Evolutionary conservation across 2,888 invertebrate species (phyloP).

Genomic region (Clepsis dumicolana): DNA sequence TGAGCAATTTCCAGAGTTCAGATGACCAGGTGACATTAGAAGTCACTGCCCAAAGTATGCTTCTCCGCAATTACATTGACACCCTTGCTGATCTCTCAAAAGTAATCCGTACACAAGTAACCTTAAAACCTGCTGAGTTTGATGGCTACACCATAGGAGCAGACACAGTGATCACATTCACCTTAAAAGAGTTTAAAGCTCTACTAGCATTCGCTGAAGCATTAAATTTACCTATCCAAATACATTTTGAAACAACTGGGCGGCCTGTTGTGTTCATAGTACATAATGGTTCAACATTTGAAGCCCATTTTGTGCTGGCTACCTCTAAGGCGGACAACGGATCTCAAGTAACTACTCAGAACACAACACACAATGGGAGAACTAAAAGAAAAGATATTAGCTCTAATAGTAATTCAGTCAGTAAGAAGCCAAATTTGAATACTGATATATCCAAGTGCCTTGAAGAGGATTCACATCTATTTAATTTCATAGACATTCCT

Average conservation of each 20-base stretch:
- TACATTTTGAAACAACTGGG: slow-evolving; percentile 92
- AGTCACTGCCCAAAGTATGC: slow-evolving; percentile 87
- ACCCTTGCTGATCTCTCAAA: slow-evolving; percentile 88
- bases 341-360: slow-evolving; percentile 70
- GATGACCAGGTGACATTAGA: slow-evolving; percentile 94
- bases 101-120: slow-evolving; percentile 92
- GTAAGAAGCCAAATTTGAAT: slow-evolving; percentile 75
- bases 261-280: slow-evolving; percentile 91
- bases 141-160: slow-evolving; percentile 87
- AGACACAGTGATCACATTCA: slow-evolving; percentile 92
- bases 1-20: slow-evolving; percentile 91
- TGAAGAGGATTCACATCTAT: slow-evolving; percentile 81
- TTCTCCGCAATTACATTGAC: slow-evolving; percentile 92
- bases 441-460: slow-evolving; percentile 71
- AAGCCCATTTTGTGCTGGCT: slow-evolving; percentile 93
- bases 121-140: slow-evolving; percentile 91
- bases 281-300: slow-evolving; percentile 90
- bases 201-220: slow-evolving; percentile 92
- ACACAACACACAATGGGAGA: slow-evolving; percentile 67
- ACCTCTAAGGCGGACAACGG: slow-evolving; percentile 88
- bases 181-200: slow-evolving; percentile 93
- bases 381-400: slow-evolving; percentile 64
- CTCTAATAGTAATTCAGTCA: slow-evolving; percentile 55
- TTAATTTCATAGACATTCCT: slow-evolving; percentile 79
- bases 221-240: slow-evolving; percentile 88